phyloP scores from a whole-genome alignment of 2,113 vertebrate species.

The Elachura formosa region DNA sequence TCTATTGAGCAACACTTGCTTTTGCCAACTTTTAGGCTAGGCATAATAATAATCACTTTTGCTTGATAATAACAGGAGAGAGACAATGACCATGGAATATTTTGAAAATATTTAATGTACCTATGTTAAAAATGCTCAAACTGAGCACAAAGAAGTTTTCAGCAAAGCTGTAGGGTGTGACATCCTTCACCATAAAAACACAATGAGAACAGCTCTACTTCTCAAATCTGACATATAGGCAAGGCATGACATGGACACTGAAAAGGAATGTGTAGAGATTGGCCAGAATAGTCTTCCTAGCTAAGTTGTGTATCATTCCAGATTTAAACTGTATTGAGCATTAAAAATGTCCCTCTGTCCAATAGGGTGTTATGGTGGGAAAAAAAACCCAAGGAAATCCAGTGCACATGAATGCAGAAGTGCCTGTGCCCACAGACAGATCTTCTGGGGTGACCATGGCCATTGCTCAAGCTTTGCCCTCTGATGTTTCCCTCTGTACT shows the following conservation, averaged over 20 bases:
- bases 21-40: not conserved
- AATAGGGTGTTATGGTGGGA: not conserved
- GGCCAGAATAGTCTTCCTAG: not conserved
- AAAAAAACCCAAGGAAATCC: not conserved
- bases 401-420: not conserved
- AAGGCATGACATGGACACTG: not conserved
- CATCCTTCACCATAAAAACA: not conserved
- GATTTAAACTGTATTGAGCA: not conserved
- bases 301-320: not conserved
- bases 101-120: not conserved
- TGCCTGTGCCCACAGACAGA: rapidly evolving
- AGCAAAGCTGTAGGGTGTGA: not conserved
- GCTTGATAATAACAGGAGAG: not conserved
- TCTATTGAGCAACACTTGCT: not conserved
- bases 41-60: not conserved
- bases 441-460: not conserved
- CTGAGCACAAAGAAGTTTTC: not conserved
- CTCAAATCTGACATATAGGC: not conserved
- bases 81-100: not conserved
- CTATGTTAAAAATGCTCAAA: not conserved
- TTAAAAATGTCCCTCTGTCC: not conserved
- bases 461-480: not conserved
- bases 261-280: not conserved
- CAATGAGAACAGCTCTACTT: not conserved
- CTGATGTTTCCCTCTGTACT: not conserved